phyloP scores from a whole-genome alignment of 2,797 vertebrate species.

The Sebastes dallii region DNA sequence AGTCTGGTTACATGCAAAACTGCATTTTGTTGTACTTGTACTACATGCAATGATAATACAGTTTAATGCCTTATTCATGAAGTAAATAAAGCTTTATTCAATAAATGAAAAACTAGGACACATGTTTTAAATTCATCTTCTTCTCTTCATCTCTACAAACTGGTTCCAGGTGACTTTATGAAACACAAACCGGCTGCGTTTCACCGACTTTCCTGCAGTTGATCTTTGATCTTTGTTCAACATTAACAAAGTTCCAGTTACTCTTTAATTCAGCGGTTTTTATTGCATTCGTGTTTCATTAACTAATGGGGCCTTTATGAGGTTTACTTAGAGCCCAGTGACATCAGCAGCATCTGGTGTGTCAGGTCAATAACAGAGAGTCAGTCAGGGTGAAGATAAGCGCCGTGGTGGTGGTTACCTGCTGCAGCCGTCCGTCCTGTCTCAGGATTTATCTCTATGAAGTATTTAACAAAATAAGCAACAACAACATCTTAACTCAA shows the following conservation, averaged over 20 bases:
- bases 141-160: not conserved
- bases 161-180: not conserved
- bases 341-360: not conserved
- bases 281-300: not conserved
- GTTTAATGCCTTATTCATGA: not conserved
- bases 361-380: not conserved
- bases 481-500: not conserved
- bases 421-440: not conserved
- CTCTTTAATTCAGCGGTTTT: not conserved
- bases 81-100: not conserved
- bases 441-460: not conserved
- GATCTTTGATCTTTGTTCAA: not conserved
- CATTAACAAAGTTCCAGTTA: not conserved
- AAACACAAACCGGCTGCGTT: not conserved
- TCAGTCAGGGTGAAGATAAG: too few relatives aligned
- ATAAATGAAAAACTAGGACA: not conserved
- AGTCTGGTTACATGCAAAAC: too few relatives aligned
- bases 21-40: too few relatives aligned
- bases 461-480: not conserved
- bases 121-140: not conserved
- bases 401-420: not conserved
- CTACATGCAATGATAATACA: too few relatives aligned
- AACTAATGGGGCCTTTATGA: fast-evolving
- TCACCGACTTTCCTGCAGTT: not conserved
- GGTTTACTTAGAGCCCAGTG: not conserved